Evolutionary conservation across 2,113 vertebrate species (phyloP).

Genomic region (Zapus hudsonius): DNA sequence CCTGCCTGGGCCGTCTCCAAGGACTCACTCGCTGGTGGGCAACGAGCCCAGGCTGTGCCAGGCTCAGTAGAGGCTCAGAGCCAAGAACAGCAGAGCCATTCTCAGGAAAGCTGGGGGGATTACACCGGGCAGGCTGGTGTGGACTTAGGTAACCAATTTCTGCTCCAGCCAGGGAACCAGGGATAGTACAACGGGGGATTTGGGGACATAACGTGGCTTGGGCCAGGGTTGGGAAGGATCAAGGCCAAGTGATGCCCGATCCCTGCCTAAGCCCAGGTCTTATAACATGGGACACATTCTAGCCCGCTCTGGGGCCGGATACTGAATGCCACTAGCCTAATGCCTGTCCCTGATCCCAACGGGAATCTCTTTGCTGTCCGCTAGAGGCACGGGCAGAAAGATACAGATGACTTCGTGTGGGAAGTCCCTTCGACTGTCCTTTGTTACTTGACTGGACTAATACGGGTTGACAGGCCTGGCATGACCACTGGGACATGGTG

Average conservation of each 20-base stretch:
- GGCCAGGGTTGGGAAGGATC: not conserved
- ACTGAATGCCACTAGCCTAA: not conserved
- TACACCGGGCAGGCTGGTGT: not conserved
- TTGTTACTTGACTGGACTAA: fast-evolving
- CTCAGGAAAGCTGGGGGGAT: slow-evolving; percentile 80
- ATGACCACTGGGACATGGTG: not conserved
- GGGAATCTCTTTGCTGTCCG: not conserved
- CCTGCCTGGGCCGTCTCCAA: slow-evolving; percentile 56
- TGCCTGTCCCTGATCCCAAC: not conserved
- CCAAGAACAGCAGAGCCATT: slow-evolving; percentile 77
- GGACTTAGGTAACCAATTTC: slow-evolving; percentile 55
- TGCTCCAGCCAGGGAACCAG: not conserved
- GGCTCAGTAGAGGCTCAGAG: slow-evolving; percentile 64
- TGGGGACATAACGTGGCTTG: not conserved
- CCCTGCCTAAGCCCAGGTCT: not conserved
- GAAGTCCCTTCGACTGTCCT: not conserved
- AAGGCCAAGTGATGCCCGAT: not conserved
- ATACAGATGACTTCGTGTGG: no score
- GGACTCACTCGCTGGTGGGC: slow-evolving; percentile 43
- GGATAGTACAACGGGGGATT: not conserved
- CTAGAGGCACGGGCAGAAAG: not conserved
- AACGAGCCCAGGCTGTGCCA: slow-evolving; percentile 73
- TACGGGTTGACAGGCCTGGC: fast-evolving
- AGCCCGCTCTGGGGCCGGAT: not conserved
- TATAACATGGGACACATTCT: not conserved